Evolutionary conservation across 2,113 vertebrate species (phyloP).

Genomic region (western clawed frog (Xenopus tropicalis)): DNA sequence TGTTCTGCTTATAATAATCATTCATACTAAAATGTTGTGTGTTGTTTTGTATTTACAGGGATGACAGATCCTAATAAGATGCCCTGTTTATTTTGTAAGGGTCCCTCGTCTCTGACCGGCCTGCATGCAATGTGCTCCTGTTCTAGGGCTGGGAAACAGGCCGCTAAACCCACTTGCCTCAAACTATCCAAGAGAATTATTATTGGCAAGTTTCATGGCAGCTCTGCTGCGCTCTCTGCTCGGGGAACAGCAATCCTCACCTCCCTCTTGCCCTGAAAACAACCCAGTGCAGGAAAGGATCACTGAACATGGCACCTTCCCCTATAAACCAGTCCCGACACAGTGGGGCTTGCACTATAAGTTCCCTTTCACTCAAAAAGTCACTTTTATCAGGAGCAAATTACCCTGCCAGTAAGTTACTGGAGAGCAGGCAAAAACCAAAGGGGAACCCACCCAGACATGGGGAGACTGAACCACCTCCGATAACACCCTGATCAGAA

Average conservation of each 20-base stretch:
- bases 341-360: too few species aligned
- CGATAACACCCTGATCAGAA: too few species aligned
- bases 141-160: neutral
- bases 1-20: too few species aligned
- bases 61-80: neutral
- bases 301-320: neutral
- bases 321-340: too few species aligned
- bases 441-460: too few species aligned
- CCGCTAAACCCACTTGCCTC: slow-evolving; percentile 3
- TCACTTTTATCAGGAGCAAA: too few species aligned
- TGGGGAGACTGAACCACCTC: too few species aligned
- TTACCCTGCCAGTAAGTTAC: too few species aligned
- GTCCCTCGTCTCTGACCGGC: neutral
- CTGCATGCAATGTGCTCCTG: neutral
- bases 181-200: slow-evolving; percentile 40
- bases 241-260: slow-evolving; percentile 16
- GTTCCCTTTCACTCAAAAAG: too few species aligned
- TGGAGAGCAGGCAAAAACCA: too few species aligned
- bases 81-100: slow-evolving; percentile 1
- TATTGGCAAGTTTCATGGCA: slow-evolving; percentile 33
- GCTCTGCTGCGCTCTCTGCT: slow-evolving; percentile 15
- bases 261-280: slow-evolving; percentile 13
- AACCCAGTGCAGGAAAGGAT: neutral
- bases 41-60: neutral
- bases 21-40: too few species aligned